Base-by-base conservation (phyloP, 2,113 vertebrate genomes). In the Chrysochloris asiatica region DNA sequence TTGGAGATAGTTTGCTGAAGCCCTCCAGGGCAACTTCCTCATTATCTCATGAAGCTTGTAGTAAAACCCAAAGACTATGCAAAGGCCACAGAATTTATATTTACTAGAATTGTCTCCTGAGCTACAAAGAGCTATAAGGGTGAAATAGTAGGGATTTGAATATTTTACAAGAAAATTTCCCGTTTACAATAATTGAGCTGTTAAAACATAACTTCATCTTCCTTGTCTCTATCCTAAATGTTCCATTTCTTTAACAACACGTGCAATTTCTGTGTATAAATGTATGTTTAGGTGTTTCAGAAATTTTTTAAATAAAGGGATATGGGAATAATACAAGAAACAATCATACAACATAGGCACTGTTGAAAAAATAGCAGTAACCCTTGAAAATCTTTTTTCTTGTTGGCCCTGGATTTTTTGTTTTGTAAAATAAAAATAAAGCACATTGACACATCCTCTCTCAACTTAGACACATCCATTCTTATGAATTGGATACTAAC, bases 71-170 rank as follows among this genome's bases (percentile, higher is more conserved):
- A 77, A 93, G 77, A 89, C 73, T 54, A 5, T 50, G 77, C 43
- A 84, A 87, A 94, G 73, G 67, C 81, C 89, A 84, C 45, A 45
- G 72, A 47, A 88, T 75, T 90, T 86, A 52, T 79, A 89, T 94
- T 81, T 47, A 56, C 84, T 38, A 84, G 33, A 95, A 63, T n/a
- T 87, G 45, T 92, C 67, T 95, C 48, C 86, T 65, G 26, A 65
- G 65, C 61, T 65, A 75, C 73, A 89, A 90, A 19, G 47, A 75
- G 33, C 36, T 48, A 8, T 67, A 92, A 67, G 11, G 24, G 33
- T 36, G 26, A 83, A 90, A 88, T 14, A 78, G 30, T 71, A 83
- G 8, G 26, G 79, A 3, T 50, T 79, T 78, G 71, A 88, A 75
- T 56, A 78, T 92, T 90, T 90, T 78, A 84, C 14, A 73, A 83